These are phyloP conservation scores for Axinella damicornis DNA, from an alignment of 37 sponge, comb jelly and placozoan genomes.

Conservation along the genomic window DNA sequence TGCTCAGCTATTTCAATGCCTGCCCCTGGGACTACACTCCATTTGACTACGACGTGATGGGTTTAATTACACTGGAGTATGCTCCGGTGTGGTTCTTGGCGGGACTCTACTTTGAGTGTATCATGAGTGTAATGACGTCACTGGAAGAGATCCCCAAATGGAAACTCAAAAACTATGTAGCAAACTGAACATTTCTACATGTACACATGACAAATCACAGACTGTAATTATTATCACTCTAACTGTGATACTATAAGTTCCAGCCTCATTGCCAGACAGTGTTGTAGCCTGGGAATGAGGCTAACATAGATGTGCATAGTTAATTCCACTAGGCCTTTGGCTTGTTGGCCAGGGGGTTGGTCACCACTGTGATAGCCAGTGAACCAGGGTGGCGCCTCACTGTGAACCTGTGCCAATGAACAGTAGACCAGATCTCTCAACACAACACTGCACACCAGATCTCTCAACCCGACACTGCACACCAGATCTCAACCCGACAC, in stretches of 20 bases:
- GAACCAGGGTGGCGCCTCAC: conserved; percentile 37
- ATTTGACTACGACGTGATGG: conserved; percentile 73
- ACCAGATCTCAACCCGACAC: no score
- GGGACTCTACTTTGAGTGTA: conserved; percentile 70
- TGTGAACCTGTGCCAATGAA: conserved; percentile 33
- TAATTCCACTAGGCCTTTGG: no score
- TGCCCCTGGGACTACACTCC: conserved; percentile 86
- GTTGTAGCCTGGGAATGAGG: no score
- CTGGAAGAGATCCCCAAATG: conserved; percentile 65
- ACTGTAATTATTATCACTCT: no score
- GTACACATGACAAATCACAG: not conserved
- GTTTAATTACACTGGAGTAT: conserved; percentile 90
- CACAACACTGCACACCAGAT: no score
- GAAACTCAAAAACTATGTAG: no score
- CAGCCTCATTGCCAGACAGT: no score
- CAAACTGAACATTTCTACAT: not conserved
- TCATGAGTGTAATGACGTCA: conserved; percentile 49
- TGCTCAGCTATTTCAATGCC: conserved; percentile 63
- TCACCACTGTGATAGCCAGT: conserved; percentile 50
- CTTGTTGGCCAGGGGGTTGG: conserved; percentile 62
- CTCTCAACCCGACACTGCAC: no score
- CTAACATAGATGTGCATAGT: no score
- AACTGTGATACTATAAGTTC: no score
- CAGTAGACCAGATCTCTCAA: no score
- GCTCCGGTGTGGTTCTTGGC: conserved; percentile 84